A percentile compares a stretch with the other conserved stretches of the same genome.
Conservation (phyloP, 2,113 vertebrate genomes). For the Rallus limicola region DNA sequence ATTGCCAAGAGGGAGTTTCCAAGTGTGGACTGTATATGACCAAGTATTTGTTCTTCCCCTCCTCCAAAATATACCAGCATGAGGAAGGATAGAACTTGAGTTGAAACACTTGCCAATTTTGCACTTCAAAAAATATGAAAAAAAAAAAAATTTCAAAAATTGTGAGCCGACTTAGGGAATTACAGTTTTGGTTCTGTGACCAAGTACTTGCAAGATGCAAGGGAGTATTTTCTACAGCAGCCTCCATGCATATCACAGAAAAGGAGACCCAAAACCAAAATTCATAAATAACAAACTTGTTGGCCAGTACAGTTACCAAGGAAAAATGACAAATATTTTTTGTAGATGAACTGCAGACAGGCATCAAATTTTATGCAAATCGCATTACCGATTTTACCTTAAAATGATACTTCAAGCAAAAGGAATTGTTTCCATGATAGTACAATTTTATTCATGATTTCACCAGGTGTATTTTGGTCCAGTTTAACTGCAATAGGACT, state of each 20-base stretch:
- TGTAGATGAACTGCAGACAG: not conserved
- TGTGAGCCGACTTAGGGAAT: not conserved
- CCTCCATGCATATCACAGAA: not conserved
- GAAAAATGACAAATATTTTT: not conserved
- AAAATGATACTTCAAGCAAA: not conserved
- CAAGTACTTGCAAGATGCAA: not conserved
- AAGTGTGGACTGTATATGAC: not conserved
- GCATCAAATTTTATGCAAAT: not conserved
- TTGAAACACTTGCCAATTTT: not conserved
- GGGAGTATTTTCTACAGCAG: not conserved
- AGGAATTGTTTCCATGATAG: not conserved
- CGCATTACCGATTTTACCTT: not conserved
- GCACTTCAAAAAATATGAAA: not conserved
- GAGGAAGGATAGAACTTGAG: not conserved
- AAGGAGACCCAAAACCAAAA: not conserved
- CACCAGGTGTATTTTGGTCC: not conserved
- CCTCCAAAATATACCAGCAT: constrained; percentile 1
- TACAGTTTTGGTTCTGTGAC: not conserved
- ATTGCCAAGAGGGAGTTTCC: not conserved
- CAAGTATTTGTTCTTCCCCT: not conserved
- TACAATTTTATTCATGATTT: not conserved
- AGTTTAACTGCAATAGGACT: not conserved
- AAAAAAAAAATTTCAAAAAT: not conserved
- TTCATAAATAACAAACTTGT: not conserved
- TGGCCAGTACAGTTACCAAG: not conserved